Evolutionary conservation across 2,797 vertebrate species (phyloP).

Genomic region (Pitangus sulphuratus): DNA sequence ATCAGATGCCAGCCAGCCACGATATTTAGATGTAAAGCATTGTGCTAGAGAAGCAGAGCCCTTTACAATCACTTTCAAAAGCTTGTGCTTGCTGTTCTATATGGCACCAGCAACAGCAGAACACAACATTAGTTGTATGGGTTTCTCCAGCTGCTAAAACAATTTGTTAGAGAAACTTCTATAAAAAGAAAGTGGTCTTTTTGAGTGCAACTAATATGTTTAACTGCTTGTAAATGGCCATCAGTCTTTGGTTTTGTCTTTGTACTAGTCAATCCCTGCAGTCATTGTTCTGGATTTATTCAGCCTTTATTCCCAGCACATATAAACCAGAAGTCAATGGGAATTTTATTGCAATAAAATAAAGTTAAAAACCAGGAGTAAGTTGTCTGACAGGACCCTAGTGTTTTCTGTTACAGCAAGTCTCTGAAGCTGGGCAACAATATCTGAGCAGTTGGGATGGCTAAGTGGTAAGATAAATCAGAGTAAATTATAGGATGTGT

Average conservation of each 20-base stretch:
- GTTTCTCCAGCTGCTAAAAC: not conserved
- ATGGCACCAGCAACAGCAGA: not conserved
- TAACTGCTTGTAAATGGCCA: not conserved
- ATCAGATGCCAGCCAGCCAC: not conserved
- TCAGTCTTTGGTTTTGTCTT: not conserved
- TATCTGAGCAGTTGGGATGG: not conserved
- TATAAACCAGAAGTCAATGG: not conserved
- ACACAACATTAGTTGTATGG: not conserved
- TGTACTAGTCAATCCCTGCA: not conserved
- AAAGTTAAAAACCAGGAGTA: not conserved
- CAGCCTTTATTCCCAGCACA: not conserved
- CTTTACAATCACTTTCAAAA: not conserved
- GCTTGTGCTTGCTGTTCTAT: not conserved
- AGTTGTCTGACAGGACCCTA: not conserved
- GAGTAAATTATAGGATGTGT: not conserved
- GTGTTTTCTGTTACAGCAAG: not conserved
- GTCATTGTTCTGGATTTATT: not conserved
- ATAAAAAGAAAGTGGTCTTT: not conserved
- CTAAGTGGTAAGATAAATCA: not conserved
- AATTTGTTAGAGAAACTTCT: not conserved
- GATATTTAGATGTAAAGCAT: not conserved
- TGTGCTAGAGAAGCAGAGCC: not conserved
- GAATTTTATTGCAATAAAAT: not conserved
- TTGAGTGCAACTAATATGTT: not conserved
- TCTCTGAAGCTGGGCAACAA: not conserved